A percentile compares a stretch with the other conserved stretches of the same genome.
Evolutionary conservation across 2,888 invertebrate genomes (phyloP).

Genomic region (Invenusta paracnida): DNA sequence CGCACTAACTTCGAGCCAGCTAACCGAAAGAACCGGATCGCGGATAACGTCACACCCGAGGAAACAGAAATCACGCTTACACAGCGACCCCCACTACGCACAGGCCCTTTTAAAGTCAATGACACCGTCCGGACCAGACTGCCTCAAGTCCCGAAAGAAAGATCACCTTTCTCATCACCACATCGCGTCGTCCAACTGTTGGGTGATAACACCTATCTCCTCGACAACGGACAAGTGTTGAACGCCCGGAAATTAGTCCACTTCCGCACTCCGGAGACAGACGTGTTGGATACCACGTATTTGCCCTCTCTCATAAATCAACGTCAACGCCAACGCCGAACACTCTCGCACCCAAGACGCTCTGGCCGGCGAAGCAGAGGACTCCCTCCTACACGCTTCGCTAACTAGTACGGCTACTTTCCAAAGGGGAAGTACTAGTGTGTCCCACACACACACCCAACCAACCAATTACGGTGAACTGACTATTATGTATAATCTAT

Average conservation of each 20-base stretch:
- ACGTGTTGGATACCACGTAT: neutral
- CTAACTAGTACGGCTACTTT: neutral
- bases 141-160: neutral
- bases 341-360: neutral
- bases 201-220: neutral
- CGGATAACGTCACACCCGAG: slow-evolving; percentile 20
- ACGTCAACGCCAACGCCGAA: neutral
- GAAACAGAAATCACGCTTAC: neutral
- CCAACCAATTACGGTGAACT: neutral
- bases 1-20: slow-evolving; percentile 7
- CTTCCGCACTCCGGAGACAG: neutral
- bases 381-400: neutral
- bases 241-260: neutral
- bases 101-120: neutral
- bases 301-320: neutral
- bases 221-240: slow-evolving; percentile 8
- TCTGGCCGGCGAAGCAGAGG: slow-evolving; percentile 16
- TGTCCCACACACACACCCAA: neutral
- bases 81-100: neutral
- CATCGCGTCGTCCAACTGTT: neutral
- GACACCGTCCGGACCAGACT: neutral
- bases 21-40: slow-evolving; percentile 1
- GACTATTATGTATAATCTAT: neutral
- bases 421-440: neutral
- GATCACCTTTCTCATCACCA: neutral